A percentile compares a stretch with the other conserved stretches of the same genome.
Conservation (phyloP, 2,888 invertebrate species). For the Hoplodrina ambigua region DNA sequence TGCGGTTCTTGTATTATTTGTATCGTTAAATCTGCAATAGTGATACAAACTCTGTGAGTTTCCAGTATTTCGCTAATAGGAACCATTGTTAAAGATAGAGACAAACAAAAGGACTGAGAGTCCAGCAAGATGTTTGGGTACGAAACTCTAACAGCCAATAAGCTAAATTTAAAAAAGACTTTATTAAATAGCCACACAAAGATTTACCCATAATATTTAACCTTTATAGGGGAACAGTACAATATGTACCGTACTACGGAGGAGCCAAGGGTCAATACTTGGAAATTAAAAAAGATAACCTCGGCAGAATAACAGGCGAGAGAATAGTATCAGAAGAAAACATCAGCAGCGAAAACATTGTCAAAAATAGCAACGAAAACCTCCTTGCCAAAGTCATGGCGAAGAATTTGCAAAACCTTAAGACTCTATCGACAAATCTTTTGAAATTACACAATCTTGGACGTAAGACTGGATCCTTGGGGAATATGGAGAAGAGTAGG, state of each 20-base stretch:
- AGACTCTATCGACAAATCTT: conserved; percentile 89
- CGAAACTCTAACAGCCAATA: background rate
- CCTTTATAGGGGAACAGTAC: conserved; percentile 75
- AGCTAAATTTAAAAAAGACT: background rate
- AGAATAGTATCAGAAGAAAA: conserved; percentile 86
- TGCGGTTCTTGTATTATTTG: too few relatives aligned
- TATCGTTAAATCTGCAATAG: too few relatives aligned
- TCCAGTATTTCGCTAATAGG: too few relatives aligned
- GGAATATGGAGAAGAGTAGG: conserved; percentile 87
- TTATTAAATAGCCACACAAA: background rate
- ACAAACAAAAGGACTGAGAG: too few relatives aligned
- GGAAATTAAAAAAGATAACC: conserved; percentile 89
- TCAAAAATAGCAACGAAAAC: conserved; percentile 83
- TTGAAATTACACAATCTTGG: conserved; percentile 91
- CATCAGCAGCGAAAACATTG: conserved; percentile 81
- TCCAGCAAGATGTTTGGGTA: too few relatives aligned
- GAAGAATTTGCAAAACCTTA: conserved; percentile 90
- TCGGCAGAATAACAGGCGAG: conserved; percentile 88
- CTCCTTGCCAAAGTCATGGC: conserved; percentile 84
- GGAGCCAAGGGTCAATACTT: conserved; percentile 93
- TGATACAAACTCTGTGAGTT: too few relatives aligned
- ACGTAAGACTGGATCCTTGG: conserved; percentile 90
- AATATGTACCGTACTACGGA: conserved; percentile 92
- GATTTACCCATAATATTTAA: conserved; percentile 19
- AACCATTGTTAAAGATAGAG: too few relatives aligned